Base-by-base conservation (phyloP, 2,888 invertebrate genomes). In the Agrochola macilenta region DNA sequence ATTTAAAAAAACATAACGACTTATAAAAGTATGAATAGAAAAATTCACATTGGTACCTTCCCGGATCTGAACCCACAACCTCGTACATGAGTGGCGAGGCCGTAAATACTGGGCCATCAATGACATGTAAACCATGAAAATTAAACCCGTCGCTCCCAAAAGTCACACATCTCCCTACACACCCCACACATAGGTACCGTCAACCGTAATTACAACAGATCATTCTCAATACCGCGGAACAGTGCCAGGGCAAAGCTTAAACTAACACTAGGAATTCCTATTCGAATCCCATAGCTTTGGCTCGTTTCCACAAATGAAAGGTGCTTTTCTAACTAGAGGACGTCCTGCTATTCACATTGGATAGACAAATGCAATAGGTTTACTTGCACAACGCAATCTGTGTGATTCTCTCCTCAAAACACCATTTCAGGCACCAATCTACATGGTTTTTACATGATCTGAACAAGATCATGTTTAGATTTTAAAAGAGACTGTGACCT, bases 271-370 rank as follows among this genome's bases (percentile, higher is more conserved):
- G 79, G 70, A 84, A 83, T 77, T 71, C 65, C 64, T 30, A 78
- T 83, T 78, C 43, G 43, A 78, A 83, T 69, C 71, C 74, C 68
- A 76, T 79, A 72, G 77, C 76, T 86, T 87, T 88, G 87, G 86
- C 88, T 73, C 72, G 75, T 66, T 79, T 88, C 87, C 87, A 88
- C 69, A 75, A 77, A 83, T 83, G 78, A 83, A 86, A 86, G 81
- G 78, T 78, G 57, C 69, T 84, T 46, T 65, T 74, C 58, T 66
- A 81, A 68, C 76, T 11, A 76, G 57, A 70, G 78, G 57, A 64
- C 66, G 57, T 2, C 23, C 30, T 14, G 35, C 14, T 49, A 46
- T 52, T n/a, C 2, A 23, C 49, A 58, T 39, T 14, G 17, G 8
- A 3, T 3, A 69, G 46, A 30, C 4, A 26, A 52, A 0, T 49